Base-by-base conservation (phyloP, 2,113 vertebrate species). In the Probosciger aterrimus region DNA sequence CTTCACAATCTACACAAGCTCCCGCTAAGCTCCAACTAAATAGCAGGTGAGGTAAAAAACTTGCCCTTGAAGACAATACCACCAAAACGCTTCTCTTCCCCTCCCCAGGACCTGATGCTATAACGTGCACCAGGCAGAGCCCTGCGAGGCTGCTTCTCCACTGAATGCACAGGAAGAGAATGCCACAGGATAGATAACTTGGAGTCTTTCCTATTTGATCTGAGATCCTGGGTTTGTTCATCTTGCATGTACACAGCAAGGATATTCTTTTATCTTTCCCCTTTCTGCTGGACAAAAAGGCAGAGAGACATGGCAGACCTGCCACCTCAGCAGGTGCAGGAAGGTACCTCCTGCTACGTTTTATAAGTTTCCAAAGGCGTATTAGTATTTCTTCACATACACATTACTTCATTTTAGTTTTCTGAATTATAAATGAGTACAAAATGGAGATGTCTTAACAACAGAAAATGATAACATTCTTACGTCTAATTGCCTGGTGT, bases 91-190 rank as follows among this genome's bases (percentile, higher is more conserved):
- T 39, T 47, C 10, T 49, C 10, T 43, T 19, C 18, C 4, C 16
- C 11, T 70, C 24, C 30, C 11, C 25, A 20, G 13, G n/a, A 43
- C 30, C n/a, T 43, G 20, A 37, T 13, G 23, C 33, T 18, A 11
- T 31, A 11, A 44, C 6, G 3, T 4, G 22, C 33, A 39, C 16
- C 33, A 52, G 41, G 52, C 43, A 73, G 18, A 41, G 43, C 37
- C 47, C 43, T 14, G 17, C 14, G 20, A 59, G 7, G 23, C 41
- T 14, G 8, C 39, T 2, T 18, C 11, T 18, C 19, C 6, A 7
- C 31, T 23, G 5, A 43, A 43, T 2, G 4, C 17, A 17, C 1
- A 19, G 9, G 20, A 17, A 59, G 39, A 0, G 0, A 47, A 49
- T 33, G 22, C 11, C 23, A 37, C 4, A 39, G 4, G 9, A 62